Conservation (phyloP, 2,888 invertebrate species). For the Drosophila multiciliata region DNA sequence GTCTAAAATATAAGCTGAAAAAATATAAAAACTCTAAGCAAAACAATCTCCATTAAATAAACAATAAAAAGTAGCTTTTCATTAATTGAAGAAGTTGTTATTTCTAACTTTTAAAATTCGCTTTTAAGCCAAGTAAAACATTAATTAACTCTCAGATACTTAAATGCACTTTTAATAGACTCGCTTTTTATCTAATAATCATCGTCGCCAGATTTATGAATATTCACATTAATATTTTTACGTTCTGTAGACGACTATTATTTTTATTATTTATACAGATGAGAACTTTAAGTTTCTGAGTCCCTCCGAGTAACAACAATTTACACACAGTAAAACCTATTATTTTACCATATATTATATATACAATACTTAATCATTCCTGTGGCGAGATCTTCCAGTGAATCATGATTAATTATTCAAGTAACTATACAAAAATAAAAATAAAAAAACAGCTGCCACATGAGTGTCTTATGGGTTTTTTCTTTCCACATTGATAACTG, state of each 20-base stretch:
- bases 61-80: not conserved
- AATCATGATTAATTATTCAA: conserved; percentile 31
- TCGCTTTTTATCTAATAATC: not conserved
- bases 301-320: not conserved
- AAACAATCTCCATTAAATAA: not conserved
- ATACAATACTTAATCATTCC: conserved; percentile 13
- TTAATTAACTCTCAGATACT: not conserved
- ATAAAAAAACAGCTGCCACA: conserved; percentile 19
- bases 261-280: conserved; percentile 15
- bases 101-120: too few relatives aligned
- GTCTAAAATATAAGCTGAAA: not conserved
- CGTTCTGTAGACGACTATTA: conserved; percentile 7
- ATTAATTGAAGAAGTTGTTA: not conserved
- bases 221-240: conserved; percentile 12
- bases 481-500: not conserved
- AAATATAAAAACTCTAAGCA: too few relatives aligned
- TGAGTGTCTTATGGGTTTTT: not conserved
- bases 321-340: conserved; percentile 4
- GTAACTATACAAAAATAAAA: conserved; percentile 1
- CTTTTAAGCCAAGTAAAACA: not conserved
- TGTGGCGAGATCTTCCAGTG: conserved; percentile 5
- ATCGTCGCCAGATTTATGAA: not conserved
- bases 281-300: conserved; percentile 10
- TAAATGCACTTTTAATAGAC: not conserved
- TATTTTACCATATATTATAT: not conserved